phyloP scores from a whole-genome alignment of 2,888 invertebrate genomes.

The Stenchaetothrips biformis region DNA sequence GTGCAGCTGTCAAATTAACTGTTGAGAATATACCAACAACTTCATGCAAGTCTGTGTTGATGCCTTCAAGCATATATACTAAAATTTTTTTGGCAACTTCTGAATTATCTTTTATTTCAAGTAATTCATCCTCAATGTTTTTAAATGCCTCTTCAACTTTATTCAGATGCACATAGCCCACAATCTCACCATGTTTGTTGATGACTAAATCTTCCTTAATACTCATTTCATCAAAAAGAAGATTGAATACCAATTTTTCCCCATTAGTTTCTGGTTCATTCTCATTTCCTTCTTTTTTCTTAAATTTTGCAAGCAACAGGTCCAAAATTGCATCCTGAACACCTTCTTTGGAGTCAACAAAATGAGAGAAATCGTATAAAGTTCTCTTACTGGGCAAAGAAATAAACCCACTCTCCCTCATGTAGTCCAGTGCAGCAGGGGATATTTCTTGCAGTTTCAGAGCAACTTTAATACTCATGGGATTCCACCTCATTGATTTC shows the following conservation, averaged over 20 bases:
- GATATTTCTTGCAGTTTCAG: neutral
- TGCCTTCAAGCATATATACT: neutral
- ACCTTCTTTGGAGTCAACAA: neutral
- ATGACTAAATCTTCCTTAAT: neutral
- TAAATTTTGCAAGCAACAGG: neutral
- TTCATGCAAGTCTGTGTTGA: neutral
- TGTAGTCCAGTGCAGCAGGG: neutral
- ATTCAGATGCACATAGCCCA: neutral
- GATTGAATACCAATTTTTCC: neutral
- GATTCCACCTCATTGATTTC: neutral
- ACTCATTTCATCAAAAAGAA: neutral
- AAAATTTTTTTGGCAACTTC: neutral
- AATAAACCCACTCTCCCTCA: neutral
- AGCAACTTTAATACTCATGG: neutral
- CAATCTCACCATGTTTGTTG: neutral
- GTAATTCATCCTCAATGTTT: neutral
- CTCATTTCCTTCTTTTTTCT: neutral
- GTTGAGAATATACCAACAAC: constrained; percentile 1
- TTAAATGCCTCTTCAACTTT: neutral
- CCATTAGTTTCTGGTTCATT: neutral
- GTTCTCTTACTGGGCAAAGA: constrained; percentile 2
- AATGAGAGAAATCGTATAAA: neutral
- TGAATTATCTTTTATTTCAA: neutral
- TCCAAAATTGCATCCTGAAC: neutral
- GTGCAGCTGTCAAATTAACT: neutral